phyloP scores from a whole-genome alignment of 2,113 vertebrate genomes.

The Engystomops pustulosus region DNA sequence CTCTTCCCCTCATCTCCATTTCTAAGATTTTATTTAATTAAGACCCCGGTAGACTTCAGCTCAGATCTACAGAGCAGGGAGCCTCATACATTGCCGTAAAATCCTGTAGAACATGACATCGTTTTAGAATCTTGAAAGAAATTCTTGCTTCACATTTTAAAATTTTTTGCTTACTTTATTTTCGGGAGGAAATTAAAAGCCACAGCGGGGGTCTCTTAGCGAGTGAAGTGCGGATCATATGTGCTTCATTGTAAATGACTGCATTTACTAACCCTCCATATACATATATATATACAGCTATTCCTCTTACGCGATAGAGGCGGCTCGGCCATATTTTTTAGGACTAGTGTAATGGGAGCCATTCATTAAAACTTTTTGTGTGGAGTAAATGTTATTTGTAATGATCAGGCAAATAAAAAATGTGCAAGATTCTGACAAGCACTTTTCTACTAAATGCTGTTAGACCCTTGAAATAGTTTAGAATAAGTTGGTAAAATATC shows the following conservation, averaged over 20 bases:
- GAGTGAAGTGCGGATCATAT: neutral
- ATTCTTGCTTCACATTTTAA: neutral
- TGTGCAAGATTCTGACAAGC: neutral
- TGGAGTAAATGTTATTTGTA: neutral
- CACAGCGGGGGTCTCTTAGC: conserved; percentile 3
- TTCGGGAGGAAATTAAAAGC: neutral
- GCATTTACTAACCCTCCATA: neutral
- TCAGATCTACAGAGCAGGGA: neutral
- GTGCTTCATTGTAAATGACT: neutral
- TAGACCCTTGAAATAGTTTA: neutral
- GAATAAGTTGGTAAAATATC: neutral
- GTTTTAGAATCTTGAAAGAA: neutral
- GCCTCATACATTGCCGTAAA: neutral
- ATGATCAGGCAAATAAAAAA: neutral
- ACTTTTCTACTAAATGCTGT: neutral
- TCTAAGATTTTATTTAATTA: conserved; percentile 7
- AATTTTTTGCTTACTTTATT: neutral
- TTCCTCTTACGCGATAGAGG: neutral
- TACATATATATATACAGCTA: neutral
- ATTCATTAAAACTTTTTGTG: neutral
- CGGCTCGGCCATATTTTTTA: neutral
- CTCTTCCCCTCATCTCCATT: neutral
- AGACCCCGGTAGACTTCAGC: neutral
- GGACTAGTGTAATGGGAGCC: neutral
- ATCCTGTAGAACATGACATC: neutral